Percentiles rank a stretch among this genome's conserved stretches.
phyloP scores from a whole-genome alignment of 2,888 invertebrate species.

The Thalpophila matura region DNA sequence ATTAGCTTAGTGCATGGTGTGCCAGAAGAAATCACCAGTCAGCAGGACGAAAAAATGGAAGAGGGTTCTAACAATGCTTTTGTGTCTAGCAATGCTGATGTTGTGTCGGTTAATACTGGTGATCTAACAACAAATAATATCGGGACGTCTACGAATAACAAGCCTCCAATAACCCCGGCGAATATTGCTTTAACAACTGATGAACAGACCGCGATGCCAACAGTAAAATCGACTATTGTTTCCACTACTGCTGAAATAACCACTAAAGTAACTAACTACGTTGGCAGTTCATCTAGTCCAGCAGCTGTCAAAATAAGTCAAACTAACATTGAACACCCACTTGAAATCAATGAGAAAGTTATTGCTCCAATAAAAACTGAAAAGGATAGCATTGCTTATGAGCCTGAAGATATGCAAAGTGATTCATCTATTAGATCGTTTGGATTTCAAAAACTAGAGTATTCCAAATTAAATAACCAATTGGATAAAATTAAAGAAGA shows the following conservation, averaged over 20 bases:
- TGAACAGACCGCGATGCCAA: constrained; percentile 8
- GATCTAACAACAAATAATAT: constrained; percentile 74
- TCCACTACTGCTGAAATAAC: constrained; percentile 45
- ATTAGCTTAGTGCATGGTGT: constrained; percentile 89
- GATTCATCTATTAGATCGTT: constrained; percentile 84
- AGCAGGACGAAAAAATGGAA: constrained; percentile 66
- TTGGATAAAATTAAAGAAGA: constrained; percentile 82
- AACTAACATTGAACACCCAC: constrained; percentile 65
- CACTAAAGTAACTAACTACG: constrained; percentile 45
- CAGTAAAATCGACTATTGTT: constrained; percentile 21
- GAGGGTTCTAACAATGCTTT: constrained; percentile 76
- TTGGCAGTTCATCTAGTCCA: constrained; percentile 40
- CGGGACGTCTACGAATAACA: constrained; percentile 53
- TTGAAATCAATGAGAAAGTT: constrained; percentile 64
- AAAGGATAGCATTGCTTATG: constrained; percentile 76
- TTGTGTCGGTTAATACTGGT: constrained; percentile 75
- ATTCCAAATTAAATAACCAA: constrained; percentile 80
- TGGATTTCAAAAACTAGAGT: constrained; percentile 84
- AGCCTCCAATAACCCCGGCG: not conserved
- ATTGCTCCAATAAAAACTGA: constrained; percentile 38
- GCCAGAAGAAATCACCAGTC: constrained; percentile 69
- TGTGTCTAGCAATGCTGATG: constrained; percentile 73
- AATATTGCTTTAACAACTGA: constrained; percentile 17
- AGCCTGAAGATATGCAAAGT: constrained; percentile 84
- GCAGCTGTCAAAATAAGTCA: constrained; percentile 49